Conservation (phyloP, 2,113 vertebrate genomes). For the Bombycilla garrulus region DNA sequence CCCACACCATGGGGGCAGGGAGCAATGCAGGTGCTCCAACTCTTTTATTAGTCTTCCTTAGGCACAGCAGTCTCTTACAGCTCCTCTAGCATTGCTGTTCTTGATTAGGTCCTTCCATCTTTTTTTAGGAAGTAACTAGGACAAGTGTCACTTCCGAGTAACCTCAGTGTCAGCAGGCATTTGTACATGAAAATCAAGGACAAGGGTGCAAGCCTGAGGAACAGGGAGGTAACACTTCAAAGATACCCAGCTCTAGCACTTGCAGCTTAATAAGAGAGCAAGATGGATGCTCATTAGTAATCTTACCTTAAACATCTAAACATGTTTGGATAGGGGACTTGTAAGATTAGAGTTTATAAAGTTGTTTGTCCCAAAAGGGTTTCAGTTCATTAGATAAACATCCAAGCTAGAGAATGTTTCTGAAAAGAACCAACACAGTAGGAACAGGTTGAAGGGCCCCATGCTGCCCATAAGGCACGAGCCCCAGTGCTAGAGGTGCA, state of each 20-base stretch:
- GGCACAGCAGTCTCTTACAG: neutral
- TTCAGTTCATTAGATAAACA: neutral
- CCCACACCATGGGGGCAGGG: fast-evolving
- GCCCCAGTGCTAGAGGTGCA: fast-evolving
- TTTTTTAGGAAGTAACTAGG: neutral
- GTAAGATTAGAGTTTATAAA: neutral
- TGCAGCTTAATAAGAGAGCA: neutral
- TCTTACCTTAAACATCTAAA: neutral
- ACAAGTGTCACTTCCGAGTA: neutral
- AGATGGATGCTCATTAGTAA: neutral
- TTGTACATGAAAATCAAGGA: neutral
- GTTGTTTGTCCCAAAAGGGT: neutral
- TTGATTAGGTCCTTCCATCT: neutral
- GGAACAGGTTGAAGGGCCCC: neutral
- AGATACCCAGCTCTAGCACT: neutral
- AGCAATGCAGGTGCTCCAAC: neutral
- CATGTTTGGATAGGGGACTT: neutral
- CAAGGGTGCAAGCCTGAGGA: neutral
- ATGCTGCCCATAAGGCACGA: fast-evolving
- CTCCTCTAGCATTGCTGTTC: neutral
- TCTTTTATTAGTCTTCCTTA: no score
- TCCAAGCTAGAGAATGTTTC: neutral
- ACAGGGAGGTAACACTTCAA: neutral
- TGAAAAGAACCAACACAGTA: fast-evolving
- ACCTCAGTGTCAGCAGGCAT: neutral